These are phyloP conservation scores for Ptiloglossa arizonensis DNA, from an alignment of 1,140 invertebrate genomes.

Conservation along the genomic window DNA sequence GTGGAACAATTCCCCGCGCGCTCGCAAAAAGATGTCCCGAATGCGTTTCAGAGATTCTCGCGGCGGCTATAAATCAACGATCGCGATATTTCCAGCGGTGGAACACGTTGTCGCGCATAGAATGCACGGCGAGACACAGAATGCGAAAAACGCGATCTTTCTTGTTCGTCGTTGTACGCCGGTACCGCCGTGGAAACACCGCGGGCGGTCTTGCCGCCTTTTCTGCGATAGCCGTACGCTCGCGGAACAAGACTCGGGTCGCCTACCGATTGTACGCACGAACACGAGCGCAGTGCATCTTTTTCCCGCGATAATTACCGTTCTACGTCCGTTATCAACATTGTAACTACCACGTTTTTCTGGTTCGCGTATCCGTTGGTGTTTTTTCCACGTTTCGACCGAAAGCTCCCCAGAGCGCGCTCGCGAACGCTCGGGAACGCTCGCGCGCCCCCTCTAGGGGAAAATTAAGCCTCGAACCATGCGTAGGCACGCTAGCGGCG, in stretches of 20 bases:
- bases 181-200: not conserved
- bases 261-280: slow-evolving; percentile 13
- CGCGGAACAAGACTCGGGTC: too few species aligned
- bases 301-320: not conserved
- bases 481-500: not conserved
- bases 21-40: not conserved
- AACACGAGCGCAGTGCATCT: not conserved
- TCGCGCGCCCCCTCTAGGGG: too few species aligned
- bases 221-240: not conserved
- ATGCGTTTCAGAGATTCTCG: slow-evolving; percentile 1
- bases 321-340: slow-evolving; percentile 15
- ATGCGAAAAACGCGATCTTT: slow-evolving; percentile 24
- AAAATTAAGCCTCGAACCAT: not conserved
- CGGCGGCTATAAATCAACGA: slow-evolving; percentile 13
- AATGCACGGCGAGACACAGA: not conserved
- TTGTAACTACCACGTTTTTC: slow-evolving; percentile 21
- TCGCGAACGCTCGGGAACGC: too few species aligned
- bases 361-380: not conserved
- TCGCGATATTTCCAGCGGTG: not conserved
- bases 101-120: not conserved
- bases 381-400: not conserved
- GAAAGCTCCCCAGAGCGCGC: not conserved
- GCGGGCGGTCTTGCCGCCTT: slow-evolving; percentile 32
- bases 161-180: slow-evolving; percentile 16
- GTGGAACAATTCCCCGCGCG: too few species aligned